Evolutionary conservation across 2,113 vertebrate species (phyloP).

Genomic region (Cavia aperea): DNA sequence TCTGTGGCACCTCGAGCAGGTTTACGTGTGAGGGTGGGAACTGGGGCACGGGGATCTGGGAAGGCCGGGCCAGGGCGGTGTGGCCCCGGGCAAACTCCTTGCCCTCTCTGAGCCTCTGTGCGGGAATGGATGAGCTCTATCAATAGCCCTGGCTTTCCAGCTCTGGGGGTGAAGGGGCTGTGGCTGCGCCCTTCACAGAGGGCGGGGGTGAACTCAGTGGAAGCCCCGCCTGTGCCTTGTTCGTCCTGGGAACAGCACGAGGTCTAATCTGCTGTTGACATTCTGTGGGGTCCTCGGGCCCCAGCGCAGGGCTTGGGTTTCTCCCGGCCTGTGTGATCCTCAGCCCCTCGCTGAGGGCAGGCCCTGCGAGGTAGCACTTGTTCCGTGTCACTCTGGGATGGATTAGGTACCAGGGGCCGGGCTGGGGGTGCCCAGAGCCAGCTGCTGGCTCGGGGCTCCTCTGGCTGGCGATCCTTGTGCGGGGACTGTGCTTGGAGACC

Average conservation of each 20-base stretch:
- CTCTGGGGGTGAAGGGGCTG: background rate
- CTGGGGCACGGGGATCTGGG: rapidly evolving
- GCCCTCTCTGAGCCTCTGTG: slow-evolving; percentile 25
- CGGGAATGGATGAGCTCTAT: background rate
- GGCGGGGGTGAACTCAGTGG: rapidly evolving
- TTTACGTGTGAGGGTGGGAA: background rate
- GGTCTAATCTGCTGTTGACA: slow-evolving; percentile 57
- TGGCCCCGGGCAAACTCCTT: background rate
- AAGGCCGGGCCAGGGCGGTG: background rate
- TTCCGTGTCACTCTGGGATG: slow-evolving; percentile 25
- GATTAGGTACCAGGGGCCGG: slow-evolving; percentile 46
- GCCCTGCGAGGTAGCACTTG: slow-evolving; percentile 11
- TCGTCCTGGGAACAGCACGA: slow-evolving; percentile 38
- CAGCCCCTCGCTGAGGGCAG: background rate
- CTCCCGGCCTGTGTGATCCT: background rate
- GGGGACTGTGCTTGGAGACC: background rate
- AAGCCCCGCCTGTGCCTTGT: background rate
- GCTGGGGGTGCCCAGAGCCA: slow-evolving; percentile 14
- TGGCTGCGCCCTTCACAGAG: background rate
- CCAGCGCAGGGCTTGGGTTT: slow-evolving; percentile 36
- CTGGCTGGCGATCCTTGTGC: background rate
- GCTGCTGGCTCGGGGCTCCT: slow-evolving; percentile 3
- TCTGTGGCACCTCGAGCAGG: rapidly evolving
- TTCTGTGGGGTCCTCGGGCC: background rate
- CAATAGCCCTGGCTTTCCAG: background rate